phyloP scores from a whole-genome alignment of 2,888 invertebrate species.

The Ophion ellenae region DNA sequence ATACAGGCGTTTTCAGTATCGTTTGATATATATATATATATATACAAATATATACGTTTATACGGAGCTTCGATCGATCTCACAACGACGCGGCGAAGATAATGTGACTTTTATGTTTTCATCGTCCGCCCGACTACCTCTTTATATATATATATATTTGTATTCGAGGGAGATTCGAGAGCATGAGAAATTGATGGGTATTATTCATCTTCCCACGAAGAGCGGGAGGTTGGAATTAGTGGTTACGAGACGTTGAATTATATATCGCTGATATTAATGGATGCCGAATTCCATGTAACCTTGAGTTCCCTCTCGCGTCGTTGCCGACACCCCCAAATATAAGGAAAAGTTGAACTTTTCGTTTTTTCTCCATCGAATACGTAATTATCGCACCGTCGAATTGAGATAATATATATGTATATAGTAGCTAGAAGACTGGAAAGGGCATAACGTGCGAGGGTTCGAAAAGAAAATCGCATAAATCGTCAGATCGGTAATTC shows the following conservation, averaged over 20 bases:
- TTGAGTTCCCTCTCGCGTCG: not conserved
- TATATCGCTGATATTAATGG: slow-evolving; percentile 43
- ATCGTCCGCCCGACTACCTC: slow-evolving; percentile 41
- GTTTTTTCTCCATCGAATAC: not conserved
- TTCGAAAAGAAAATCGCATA: slow-evolving; percentile 74
- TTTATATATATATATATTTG: slow-evolving; percentile 28
- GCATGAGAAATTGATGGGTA: slow-evolving; percentile 58
- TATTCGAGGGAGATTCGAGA: slow-evolving; percentile 1
- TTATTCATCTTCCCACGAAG: slow-evolving; percentile 38
- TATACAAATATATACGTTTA: slow-evolving; percentile 4
- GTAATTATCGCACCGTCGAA: not conserved
- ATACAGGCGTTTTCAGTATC: not conserved
- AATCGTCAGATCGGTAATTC: slow-evolving; percentile 82
- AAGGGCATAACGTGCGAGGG: slow-evolving; percentile 33
- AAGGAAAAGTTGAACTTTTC: not conserved
- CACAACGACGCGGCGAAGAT: slow-evolving; percentile 51
- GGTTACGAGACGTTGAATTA: slow-evolving; percentile 36
- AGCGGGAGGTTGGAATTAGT: not conserved
- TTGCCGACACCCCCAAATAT: slow-evolving; percentile 2
- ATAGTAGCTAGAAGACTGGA: slow-evolving; percentile 4
- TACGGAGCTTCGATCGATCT: slow-evolving; percentile 61
- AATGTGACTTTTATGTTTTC: slow-evolving; percentile 69
- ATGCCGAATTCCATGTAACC: slow-evolving; percentile 3
- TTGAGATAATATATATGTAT: not conserved
- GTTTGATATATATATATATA: not conserved